Conservation (phyloP, 2,888 invertebrate species). For the Oxycera nigricornis region DNA sequence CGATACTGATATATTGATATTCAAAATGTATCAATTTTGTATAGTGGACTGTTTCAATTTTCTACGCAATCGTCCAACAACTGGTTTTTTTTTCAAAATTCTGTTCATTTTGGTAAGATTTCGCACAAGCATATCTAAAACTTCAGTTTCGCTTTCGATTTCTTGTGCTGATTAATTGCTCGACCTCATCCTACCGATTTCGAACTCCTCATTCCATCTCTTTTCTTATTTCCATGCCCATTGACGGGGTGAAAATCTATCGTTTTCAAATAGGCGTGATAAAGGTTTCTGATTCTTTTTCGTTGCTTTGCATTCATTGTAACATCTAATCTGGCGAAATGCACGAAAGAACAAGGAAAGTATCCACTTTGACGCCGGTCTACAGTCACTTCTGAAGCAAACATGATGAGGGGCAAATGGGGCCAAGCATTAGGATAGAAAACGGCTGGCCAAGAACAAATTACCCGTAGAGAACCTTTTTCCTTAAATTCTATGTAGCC, state of each 20-base stretch:
- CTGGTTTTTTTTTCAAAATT: too few species aligned
- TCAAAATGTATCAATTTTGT: too few species aligned
- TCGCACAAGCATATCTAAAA: too few species aligned
- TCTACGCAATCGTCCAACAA: too few species aligned
- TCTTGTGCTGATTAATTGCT: too few species aligned
- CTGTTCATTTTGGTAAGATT: too few species aligned
- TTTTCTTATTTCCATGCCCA: background rate
- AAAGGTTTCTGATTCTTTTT: conserved; percentile 9
- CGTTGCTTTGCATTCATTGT: background rate
- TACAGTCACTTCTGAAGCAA: background rate
- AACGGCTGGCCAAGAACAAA: conserved; percentile 10
- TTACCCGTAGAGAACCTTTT: conserved; percentile 21
- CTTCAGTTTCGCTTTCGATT: too few species aligned
- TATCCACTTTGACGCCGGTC: background rate
- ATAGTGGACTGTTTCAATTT: too few species aligned
- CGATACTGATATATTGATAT: too few species aligned
- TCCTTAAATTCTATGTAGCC: background rate
- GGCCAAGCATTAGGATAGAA: background rate
- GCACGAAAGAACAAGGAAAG: background rate
- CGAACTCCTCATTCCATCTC: too few species aligned
- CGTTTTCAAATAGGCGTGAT: background rate
- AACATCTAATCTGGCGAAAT: conserved; percentile 14
- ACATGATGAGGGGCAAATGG: background rate
- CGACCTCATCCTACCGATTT: too few species aligned
- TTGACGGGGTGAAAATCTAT: conserved; percentile 1